phyloP scores from a whole-genome alignment of 1,140 invertebrate species.

The Melipona quadrifasciata region DNA sequence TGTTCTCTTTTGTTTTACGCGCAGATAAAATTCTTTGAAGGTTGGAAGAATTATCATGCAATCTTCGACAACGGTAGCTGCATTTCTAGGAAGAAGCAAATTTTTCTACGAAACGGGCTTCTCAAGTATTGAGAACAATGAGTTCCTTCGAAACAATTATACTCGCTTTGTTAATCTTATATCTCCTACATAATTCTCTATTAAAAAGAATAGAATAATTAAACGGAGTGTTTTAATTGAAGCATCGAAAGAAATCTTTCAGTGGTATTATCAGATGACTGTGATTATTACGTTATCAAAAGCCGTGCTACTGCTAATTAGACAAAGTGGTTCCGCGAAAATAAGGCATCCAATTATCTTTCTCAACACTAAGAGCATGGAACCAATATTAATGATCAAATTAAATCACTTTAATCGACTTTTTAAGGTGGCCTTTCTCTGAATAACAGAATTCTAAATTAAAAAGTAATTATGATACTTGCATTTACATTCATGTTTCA shows the following conservation, averaged over 20 bases:
- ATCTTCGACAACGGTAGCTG: neutral
- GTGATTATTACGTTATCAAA: conserved; percentile 6
- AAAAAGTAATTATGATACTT: neutral
- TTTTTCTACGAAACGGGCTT: neutral
- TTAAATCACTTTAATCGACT: neutral
- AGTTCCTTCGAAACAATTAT: neutral
- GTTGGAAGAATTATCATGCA: neutral
- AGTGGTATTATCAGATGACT: neutral
- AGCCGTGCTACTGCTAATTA: neutral
- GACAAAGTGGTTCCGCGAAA: conserved; percentile 4
- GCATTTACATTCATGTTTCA: too few relatives aligned
- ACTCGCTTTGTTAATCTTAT: neutral
- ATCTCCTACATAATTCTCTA: neutral
- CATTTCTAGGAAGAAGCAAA: neutral
- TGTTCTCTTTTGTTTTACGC: neutral
- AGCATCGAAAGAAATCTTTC: neutral
- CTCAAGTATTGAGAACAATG: neutral
- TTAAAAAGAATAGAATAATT: neutral
- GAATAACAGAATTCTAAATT: neutral
- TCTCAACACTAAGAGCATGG: neutral
- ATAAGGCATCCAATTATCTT: conserved; percentile 25
- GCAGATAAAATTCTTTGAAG: neutral
- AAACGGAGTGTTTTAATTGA: neutral
- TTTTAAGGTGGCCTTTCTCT: neutral
- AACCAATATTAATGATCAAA: neutral